Evolutionary conservation across 1,140 invertebrate genomes (phyloP), one percentile per base, ranked within the genome.

Genomic region (Stenopsyche tienmushanensis): DNA sequence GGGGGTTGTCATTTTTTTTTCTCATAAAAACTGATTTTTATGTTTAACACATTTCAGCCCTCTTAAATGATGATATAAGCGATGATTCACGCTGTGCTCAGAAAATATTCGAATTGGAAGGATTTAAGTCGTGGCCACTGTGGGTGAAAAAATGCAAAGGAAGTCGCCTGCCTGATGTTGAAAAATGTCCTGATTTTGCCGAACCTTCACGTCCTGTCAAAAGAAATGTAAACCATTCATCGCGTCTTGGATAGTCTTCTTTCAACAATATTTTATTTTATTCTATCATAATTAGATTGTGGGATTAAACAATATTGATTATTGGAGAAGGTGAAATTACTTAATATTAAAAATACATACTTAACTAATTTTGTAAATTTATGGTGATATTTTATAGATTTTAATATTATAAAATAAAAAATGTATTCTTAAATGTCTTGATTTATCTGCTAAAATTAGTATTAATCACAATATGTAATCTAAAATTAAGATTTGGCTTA

Each of bases 141-240:
- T 76, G 74, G 74, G 55, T 62, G 50, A 70, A 80, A 10, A 80
- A 77, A 26, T 86, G 84, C 71, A 83, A 84, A 42, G 73, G 73
- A 20, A 76, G 79, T 42, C 64, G 72, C 0, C 63, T 82, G 8
- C 79, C 78, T 0, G 72, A 76, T 34, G 66, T 81, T 17, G 58
- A 53, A 47, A 66, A 66, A 17, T 71, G 60, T 66, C 64, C 42
- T 26, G 42, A 60, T 25, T 60, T 47, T n/a, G 26, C 15, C 10
- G 9, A 21, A 17, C 15, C 57, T 3, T 21, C 29, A 34, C n/a
- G 13, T 25, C 25, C n/a, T n/a, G n/a, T n/a, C n/a, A n/a, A n/a
- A n/a, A n/a, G n/a, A n/a, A n/a, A n/a, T n/a, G n/a, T n/a, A n/a
- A n/a, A n/a, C n/a, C n/a, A n/a, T n/a, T n/a, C n/a, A n/a, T n/a